Base-by-base conservation (phyloP, 2,113 vertebrate genomes). In the Sphaerodactylus townsendi region DNA sequence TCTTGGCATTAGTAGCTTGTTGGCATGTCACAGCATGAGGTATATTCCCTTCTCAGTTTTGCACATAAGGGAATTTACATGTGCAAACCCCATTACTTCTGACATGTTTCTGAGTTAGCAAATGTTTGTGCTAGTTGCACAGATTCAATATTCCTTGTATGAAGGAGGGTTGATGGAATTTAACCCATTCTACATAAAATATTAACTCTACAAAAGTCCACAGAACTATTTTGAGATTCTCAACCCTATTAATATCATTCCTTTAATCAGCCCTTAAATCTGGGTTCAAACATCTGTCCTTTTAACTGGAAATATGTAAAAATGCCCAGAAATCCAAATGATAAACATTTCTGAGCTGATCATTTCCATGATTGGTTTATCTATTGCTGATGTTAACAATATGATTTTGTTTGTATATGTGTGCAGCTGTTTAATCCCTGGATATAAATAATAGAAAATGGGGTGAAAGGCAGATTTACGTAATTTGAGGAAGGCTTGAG, bases 171-270 rank as follows among this genome's bases (percentile, higher is more conserved):
- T 77, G 85, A 85, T 77, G 72, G 90, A 85, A 91, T 89, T 79
- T 80, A 90, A 87, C 80, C 91, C 84, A 90, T 77, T 87, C 86
- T 39, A 71, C 84, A 88, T 90, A 46, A 41, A 41, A 15, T 66
- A 70, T 69, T 30, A 80, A 82, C 75, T 90, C 69, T 89, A 30
- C 37, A 35, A 70, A 53, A 4, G 13, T 3, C 33, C 37, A 35
- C 19, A 86, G 85, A 87, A 90, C 74, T 92, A 88, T 91, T 81
- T 87, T 90, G 85, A 82, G 90, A 92, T 91, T 91, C 90, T 92
- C 89, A 90, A 93, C 92, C 92, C 92, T 44, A 13, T 28, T 11
- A 72, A 64, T 48, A 8, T 37, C 25, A 64, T 74, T 73, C 44
- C 56, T 28, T 23, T 33, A 11, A 35, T 62, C 33, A 17, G 56